Evolutionary conservation across 2,888 invertebrate genomes (phyloP).

Genomic region (Hemicrepidius hirtus): DNA sequence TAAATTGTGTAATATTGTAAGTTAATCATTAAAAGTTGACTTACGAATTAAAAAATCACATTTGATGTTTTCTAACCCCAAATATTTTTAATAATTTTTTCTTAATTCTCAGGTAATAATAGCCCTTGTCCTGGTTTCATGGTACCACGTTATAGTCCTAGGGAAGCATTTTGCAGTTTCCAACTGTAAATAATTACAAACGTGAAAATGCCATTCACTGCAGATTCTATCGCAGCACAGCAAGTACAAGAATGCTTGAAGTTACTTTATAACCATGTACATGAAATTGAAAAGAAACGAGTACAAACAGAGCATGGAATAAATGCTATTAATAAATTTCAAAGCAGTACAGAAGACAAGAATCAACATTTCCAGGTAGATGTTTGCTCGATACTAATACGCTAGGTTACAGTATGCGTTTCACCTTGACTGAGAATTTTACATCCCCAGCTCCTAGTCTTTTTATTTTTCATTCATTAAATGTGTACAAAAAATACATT

Average conservation of each 20-base stretch:
- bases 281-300: conserved; percentile 88
- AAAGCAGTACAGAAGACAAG: conserved; percentile 70
- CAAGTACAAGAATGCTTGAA: conserved; percentile 85
- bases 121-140: conserved; percentile 71
- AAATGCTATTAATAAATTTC: conserved; percentile 84
- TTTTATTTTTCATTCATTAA: too few relatives aligned
- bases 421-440: too few relatives aligned
- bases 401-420: too few relatives aligned
- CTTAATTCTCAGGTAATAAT: conserved; percentile 42
- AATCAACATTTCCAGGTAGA: conserved; percentile 65
- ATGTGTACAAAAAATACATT: too few relatives aligned
- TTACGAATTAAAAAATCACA: background rate
- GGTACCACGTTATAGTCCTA: conserved; percentile 74
- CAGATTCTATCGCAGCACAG: conserved; percentile 83
- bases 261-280: conserved; percentile 83
- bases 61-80: conserved; percentile 31
- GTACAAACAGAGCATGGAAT: conserved; percentile 87
- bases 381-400: too few relatives aligned
- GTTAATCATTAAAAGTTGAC: conserved; percentile 30
- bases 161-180: conserved; percentile 63
- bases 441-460: too few relatives aligned
- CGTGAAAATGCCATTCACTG: conserved; percentile 82
- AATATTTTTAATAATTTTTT: background rate
- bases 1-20: conserved; percentile 61
- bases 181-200: conserved; percentile 32